Conservation (phyloP, 2,113 vertebrate species). For the Acanthisitta chloris region DNA sequence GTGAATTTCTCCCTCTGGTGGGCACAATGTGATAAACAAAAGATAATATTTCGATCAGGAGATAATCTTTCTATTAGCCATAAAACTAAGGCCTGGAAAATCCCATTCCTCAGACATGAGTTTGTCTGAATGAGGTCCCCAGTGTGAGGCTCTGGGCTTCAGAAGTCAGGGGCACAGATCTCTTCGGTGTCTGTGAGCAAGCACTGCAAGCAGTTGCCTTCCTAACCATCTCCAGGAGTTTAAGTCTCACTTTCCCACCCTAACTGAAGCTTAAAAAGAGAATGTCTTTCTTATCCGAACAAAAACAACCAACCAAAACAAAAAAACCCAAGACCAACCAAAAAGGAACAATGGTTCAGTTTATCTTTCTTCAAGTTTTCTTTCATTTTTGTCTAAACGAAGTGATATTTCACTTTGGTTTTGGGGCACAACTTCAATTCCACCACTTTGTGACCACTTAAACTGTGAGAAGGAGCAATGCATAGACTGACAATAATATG, state of each 20-base stretch:
- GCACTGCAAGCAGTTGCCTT: background rate
- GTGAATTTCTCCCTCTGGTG: constrained; percentile 37
- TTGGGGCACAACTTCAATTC: background rate
- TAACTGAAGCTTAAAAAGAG: background rate
- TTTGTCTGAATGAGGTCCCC: background rate
- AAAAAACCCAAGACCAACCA: background rate
- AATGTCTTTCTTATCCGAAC: background rate
- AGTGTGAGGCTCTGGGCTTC: rapidly evolving
- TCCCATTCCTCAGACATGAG: background rate
- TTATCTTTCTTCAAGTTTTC: background rate
- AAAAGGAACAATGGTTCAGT: background rate
- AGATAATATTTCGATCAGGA: background rate
- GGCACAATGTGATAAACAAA: background rate
- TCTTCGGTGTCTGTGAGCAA: background rate
- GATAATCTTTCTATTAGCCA: background rate
- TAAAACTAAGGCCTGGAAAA: background rate
- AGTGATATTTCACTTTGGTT: background rate
- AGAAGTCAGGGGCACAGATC: background rate
- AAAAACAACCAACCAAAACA: too few relatives aligned
- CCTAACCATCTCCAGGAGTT: rapidly evolving
- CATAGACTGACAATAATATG: background rate
- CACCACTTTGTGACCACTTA: too few relatives aligned
- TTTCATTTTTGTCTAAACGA: background rate
- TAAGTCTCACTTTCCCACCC: background rate
- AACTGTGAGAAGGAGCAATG: background rate